These are phyloP conservation scores for Aricia artaxerxes DNA, from an alignment of 2,888 invertebrate genomes.

Conservation along the genomic window DNA sequence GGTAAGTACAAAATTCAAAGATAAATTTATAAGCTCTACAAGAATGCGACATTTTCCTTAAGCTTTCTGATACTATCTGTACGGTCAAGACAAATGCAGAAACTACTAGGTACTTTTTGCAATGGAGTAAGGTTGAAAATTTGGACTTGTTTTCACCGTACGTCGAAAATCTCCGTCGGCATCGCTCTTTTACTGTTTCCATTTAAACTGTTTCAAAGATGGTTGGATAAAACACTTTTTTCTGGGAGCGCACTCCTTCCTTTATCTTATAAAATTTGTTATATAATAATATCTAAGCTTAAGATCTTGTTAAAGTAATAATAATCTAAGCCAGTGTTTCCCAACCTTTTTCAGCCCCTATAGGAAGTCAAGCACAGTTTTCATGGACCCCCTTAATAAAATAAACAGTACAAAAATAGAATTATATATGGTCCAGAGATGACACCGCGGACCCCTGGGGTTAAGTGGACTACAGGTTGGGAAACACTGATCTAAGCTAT, in stretches of 20 bases:
- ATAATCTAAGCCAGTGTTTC: too few species aligned
- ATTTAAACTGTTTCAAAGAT: slow-evolving; percentile 5
- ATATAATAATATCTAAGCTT: too few species aligned
- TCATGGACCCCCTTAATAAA: too few species aligned
- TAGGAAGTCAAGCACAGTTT: too few species aligned
- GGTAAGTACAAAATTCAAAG: not conserved
- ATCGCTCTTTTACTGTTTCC: not conserved
- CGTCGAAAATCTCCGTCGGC: not conserved
- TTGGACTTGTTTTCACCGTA: not conserved
- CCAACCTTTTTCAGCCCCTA: too few species aligned
- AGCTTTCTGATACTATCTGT: not conserved
- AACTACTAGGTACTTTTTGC: not conserved
- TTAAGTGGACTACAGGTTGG: too few species aligned
- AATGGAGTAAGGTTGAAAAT: not conserved
- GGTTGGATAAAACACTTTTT: not conserved
- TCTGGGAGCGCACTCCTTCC: not conserved
- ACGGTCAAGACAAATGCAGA: not conserved
- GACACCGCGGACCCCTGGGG: too few species aligned
- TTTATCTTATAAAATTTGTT: not conserved
- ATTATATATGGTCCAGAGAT: too few species aligned
- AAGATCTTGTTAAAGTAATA: too few species aligned
- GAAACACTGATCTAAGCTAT: too few species aligned
- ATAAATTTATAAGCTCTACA: not conserved
- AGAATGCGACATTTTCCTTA: not conserved
- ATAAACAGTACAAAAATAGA: too few species aligned